Conservation (phyloP, 1,140 invertebrate genomes). For the Diuraphis noxia region DNA sequence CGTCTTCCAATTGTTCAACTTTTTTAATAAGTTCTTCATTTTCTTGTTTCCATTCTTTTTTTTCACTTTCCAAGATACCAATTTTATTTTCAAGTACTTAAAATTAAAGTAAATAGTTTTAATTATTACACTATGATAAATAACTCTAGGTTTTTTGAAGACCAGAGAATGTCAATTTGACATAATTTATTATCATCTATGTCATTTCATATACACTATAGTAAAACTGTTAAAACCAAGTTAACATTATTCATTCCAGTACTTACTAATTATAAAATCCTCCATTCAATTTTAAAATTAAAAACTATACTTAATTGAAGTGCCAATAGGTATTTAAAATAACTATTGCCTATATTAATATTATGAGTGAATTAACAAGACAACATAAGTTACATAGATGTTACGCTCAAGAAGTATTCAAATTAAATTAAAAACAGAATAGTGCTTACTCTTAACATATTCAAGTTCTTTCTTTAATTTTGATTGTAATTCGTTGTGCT, state of each 20-base stretch:
- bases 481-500: slow-evolving; percentile 73
- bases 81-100: slow-evolving; percentile 22
- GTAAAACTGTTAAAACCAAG: not conserved
- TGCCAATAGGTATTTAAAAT: not conserved
- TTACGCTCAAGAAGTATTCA: not conserved
- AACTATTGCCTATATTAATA: not conserved
- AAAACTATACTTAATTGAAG: not conserved
- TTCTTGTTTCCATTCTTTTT: slow-evolving; percentile 36
- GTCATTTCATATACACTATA: not conserved
- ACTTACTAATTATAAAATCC: not conserved
- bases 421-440: not conserved
- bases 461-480: slow-evolving; percentile 69
- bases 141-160: not conserved
- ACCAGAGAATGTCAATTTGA: not conserved
- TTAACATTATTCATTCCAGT: not conserved
- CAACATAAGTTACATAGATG: not conserved
- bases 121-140: not conserved
- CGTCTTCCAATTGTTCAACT: slow-evolving; percentile 35
- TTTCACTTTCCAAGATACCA: slow-evolving; percentile 12
- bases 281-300: not conserved
- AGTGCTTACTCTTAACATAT: slow-evolving; percentile 60
- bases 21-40: slow-evolving; percentile 41
- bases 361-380: not conserved
- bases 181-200: not conserved
- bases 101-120: slow-evolving; percentile 7